Conservation (phyloP, 2,797 vertebrate species). For the Vultur gryphus region DNA sequence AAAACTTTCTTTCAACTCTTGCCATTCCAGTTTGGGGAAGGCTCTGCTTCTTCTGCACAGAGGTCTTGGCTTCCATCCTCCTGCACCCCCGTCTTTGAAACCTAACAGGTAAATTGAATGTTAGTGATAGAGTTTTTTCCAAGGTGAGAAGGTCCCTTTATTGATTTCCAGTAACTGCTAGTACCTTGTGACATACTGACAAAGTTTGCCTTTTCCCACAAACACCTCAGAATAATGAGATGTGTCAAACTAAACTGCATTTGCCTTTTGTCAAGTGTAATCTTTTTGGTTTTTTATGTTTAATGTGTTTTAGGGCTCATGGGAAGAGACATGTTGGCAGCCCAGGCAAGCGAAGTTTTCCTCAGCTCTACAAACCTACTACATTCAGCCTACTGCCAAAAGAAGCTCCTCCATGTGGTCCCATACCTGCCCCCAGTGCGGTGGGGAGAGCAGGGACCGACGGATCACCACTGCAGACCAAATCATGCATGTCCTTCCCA, state of each 20-base stretch:
- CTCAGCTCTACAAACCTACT: background rate
- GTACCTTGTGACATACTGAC: background rate
- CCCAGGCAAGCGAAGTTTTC: background rate
- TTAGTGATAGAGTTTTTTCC: background rate
- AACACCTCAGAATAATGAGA: background rate
- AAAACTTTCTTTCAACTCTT: constrained; percentile 25
- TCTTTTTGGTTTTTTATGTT: background rate
- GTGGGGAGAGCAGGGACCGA: background rate
- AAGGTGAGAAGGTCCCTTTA: background rate
- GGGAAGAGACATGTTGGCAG: background rate
- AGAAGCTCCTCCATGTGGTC: background rate
- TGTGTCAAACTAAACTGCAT: background rate
- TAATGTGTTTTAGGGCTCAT: background rate
- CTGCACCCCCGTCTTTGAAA: background rate
- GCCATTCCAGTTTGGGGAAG: background rate
- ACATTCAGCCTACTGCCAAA: background rate
- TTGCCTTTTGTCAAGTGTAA: background rate
- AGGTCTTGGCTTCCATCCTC: background rate
- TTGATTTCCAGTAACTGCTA: background rate
- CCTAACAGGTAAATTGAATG: background rate
- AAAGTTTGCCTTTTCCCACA: background rate
- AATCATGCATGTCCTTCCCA: background rate
- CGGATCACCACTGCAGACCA: background rate
- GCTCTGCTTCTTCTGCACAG: background rate
- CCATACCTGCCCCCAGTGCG: accelerated